Evolutionary conservation across 2,797 vertebrate species (phyloP).

Genomic region (Dipus sagitta): DNA sequence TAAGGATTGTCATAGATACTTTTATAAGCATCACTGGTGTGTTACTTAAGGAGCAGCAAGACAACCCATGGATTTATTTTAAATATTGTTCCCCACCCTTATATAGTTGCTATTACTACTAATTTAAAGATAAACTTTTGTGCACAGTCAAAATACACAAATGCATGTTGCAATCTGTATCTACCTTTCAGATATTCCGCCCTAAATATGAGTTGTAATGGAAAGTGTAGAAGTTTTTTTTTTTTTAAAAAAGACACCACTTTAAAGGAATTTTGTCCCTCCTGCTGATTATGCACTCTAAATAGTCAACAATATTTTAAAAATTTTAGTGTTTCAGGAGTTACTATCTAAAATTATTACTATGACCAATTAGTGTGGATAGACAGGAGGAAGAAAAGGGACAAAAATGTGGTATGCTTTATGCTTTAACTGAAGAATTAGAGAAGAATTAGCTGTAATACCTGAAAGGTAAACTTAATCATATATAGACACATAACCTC

Average conservation of each 20-base stretch:
- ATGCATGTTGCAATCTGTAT: conserved; percentile 84
- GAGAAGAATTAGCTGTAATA: conserved; percentile 82
- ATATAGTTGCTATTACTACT: conserved; percentile 88
- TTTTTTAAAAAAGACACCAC: conserved; percentile 76
- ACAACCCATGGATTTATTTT: conserved; percentile 93
- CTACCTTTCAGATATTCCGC: conserved; percentile 91
- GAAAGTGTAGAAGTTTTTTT: not conserved
- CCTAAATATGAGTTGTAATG: conserved; percentile 73
- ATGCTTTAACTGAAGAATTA: conserved; percentile 73
- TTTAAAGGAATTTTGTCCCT: conserved; percentile 87
- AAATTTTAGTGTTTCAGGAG: conserved; percentile 41
- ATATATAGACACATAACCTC: conserved; percentile 66
- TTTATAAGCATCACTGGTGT: conserved; percentile 91
- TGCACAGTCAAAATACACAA: conserved; percentile 90
- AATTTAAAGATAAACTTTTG: conserved; percentile 91
- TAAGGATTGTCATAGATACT: conserved; percentile 84
- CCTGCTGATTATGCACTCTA: conserved; percentile 86
- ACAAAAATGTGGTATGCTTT: conserved; percentile 78
- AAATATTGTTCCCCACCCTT: conserved; percentile 88
- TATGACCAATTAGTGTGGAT: conserved; percentile 86
- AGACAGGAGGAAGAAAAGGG: conserved; percentile 88
- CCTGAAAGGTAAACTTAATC: conserved; percentile 89
- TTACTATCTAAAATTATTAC: conserved; percentile 51
- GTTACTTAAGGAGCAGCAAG: conserved; percentile 97
- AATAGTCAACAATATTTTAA: conserved; percentile 82